Conservation (phyloP, 2,797 vertebrate genomes). For the Phalanger gymnotis region DNA sequence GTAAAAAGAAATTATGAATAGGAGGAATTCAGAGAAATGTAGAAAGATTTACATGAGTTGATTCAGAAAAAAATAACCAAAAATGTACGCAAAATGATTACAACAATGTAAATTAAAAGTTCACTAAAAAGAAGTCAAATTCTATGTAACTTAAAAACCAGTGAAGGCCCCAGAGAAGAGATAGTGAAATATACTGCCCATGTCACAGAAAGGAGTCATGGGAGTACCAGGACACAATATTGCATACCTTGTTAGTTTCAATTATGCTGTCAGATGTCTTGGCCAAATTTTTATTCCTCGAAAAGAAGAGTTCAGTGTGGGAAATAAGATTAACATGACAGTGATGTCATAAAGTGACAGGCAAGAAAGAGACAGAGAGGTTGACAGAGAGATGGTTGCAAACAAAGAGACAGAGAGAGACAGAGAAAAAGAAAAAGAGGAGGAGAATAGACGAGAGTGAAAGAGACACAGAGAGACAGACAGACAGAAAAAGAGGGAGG, state of each 20-base stretch:
- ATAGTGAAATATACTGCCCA: not conserved
- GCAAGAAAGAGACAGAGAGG: not conserved
- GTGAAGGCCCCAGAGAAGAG: not conserved
- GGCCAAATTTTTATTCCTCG: not conserved
- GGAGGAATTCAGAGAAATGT: not conserved
- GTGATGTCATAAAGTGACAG: not conserved
- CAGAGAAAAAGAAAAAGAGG: no score
- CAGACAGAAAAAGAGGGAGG: not conserved
- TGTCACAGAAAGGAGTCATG: not conserved
- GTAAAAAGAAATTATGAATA: not conserved
- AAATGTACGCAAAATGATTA: not conserved
- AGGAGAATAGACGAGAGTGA: not conserved
- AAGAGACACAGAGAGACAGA: not conserved
- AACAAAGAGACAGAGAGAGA: not conserved
- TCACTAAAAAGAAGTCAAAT: not conserved
- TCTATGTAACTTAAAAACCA: not conserved
- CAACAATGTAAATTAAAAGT: not conserved
- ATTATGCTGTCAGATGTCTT: not conserved
- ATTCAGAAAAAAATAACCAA: not conserved
- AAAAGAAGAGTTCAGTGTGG: not conserved
- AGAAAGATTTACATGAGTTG: not conserved
- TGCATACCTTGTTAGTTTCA: not conserved
- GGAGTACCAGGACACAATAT: not conserved
- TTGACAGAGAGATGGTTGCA: not conserved
- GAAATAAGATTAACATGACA: not conserved